Percentiles rank a stretch among this genome's conserved stretches.
Evolutionary conservation across 2,113 vertebrate species (phyloP).

Genomic region (Amia ocellicauda): DNA sequence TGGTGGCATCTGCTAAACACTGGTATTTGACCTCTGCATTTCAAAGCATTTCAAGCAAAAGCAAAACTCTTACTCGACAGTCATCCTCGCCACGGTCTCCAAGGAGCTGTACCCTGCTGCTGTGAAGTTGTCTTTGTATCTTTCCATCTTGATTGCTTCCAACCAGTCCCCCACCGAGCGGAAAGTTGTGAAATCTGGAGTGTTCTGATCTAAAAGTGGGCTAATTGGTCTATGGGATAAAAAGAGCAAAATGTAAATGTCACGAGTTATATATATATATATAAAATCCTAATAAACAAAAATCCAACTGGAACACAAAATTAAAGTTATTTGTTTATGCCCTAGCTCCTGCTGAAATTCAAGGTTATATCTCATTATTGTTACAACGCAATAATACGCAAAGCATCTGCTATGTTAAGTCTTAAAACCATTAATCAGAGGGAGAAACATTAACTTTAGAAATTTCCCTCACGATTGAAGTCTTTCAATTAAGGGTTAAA

Average conservation of each 20-base stretch:
- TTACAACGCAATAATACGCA: too few relatives aligned
- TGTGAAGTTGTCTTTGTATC: slow-evolving; percentile 97
- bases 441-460: too few relatives aligned
- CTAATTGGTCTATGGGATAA: slow-evolving; percentile 83
- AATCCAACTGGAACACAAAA: slow-evolving; percentile 10
- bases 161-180: slow-evolving; percentile 97
- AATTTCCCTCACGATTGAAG: too few relatives aligned
- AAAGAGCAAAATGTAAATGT: slow-evolving; percentile 58
- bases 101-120: slow-evolving; percentile 95
- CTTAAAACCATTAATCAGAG: background rate
- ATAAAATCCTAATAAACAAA: slow-evolving; percentile 4
- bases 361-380: background rate
- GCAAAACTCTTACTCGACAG: slow-evolving; percentile 85
- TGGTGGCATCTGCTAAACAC: too few relatives aligned
- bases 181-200: slow-evolving; percentile 92
- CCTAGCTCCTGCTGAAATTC: background rate
- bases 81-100: slow-evolving; percentile 97
- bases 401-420: background rate
- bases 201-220: slow-evolving; percentile 95
- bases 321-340: background rate
- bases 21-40: too few relatives aligned
- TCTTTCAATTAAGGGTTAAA: too few relatives aligned
- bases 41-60: too few relatives aligned
- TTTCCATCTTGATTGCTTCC: slow-evolving; percentile 99
- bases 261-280: slow-evolving; percentile 19